Conservation (phyloP, 2,888 invertebrate genomes). For the Agapostemon virescens region DNA sequence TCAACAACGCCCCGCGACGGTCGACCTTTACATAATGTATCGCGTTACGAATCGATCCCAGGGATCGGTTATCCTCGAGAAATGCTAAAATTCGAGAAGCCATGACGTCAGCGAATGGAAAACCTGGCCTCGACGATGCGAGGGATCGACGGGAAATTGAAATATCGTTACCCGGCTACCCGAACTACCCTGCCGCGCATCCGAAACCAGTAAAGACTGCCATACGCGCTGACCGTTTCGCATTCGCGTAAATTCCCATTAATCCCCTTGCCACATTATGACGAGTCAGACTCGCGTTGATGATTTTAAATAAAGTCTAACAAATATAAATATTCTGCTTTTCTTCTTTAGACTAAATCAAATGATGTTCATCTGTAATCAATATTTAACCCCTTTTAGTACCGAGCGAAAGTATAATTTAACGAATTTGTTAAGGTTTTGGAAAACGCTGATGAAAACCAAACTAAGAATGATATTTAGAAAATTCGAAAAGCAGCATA, state of each 20-base stretch:
- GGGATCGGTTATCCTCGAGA: not conserved
- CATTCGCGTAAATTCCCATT: not conserved
- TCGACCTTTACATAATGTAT: constrained; percentile 62
- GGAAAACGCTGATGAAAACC: too few relatives aligned
- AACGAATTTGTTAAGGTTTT: too few relatives aligned
- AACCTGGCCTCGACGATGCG: not conserved
- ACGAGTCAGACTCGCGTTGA: too few relatives aligned
- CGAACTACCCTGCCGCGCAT: not conserved
- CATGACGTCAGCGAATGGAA: not conserved
- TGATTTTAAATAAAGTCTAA: too few relatives aligned
- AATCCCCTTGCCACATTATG: too few relatives aligned
- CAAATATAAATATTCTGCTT: too few relatives aligned
- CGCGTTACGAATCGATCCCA: constrained; percentile 31
- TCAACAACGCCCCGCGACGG: constrained; percentile 23
- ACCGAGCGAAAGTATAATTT: too few relatives aligned
- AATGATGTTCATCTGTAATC: too few relatives aligned
- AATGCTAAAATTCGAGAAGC: constrained; percentile 11
- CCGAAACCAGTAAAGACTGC: not conserved
- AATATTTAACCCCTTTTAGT: too few relatives aligned
- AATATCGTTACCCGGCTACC: not conserved
- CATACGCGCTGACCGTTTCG: not conserved
- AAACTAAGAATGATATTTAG: too few relatives aligned
- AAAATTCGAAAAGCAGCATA: too few relatives aligned
- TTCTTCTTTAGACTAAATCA: too few relatives aligned
- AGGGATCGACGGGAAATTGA: constrained; percentile 4